Evolutionary conservation across 2,797 vertebrate genomes (phyloP), one percentile per base, ranked within the genome.

Genomic region (Microcaecilia unicolor): DNA sequence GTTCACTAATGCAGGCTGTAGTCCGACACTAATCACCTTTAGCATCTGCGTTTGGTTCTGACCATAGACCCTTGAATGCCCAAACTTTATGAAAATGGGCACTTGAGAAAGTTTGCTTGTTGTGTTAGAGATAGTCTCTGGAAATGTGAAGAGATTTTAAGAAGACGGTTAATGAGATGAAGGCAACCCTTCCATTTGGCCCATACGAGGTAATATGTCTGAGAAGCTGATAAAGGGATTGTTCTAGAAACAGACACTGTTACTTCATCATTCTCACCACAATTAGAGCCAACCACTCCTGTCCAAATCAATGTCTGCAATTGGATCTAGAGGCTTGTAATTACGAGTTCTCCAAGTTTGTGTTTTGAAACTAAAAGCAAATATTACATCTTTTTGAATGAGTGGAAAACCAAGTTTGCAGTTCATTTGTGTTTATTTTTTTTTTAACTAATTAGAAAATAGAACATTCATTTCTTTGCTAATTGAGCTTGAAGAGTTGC

Each of bases 91-190:
- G 30, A 37, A 29, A 45, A 10, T 18, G 36, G 41, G 37, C 48
- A 28, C 32, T 44, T 51, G 46, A 43, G 53, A 55, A 49, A 20
- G 31, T 41, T 48, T 63, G 47, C 71, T 74, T 74, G 67, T 40
- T 44, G 20, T 18, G 40, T 41, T 28, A 10, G 28, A 51, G 51
- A 47, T 56, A 41, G 52, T 47, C 66, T 46, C 64, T 53, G 41
- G 25, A 47, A 57, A 35, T 76, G 73, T 79, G 89, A 91, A 84
- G 84, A 87, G 86, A 82, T 61, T 31, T 57, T 79, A 70, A 81
- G 80, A 88, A 90, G 90, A 76, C n/a, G n/a, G n/a, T 77, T 92
- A 93, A 94, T 80, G 80, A 85, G 90, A 92, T 93, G 85, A 92
- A 67, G 74, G 49, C 60, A 72, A 67, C 46, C 74, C 72, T 66